Conservation (phyloP, 2,888 invertebrate species). For the Cosmia pyralina region DNA sequence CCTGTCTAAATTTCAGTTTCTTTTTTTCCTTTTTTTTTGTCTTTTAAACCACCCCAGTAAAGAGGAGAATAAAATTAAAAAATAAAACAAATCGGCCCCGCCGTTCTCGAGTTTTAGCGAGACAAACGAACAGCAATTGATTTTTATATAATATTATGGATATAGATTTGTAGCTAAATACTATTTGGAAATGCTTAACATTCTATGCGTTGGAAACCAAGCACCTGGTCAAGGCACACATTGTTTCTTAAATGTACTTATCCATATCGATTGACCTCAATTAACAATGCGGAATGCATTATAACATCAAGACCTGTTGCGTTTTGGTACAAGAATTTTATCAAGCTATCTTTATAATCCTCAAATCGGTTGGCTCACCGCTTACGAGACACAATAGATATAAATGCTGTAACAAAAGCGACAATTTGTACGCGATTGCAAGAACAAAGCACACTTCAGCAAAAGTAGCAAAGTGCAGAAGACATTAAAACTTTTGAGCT, state of each 20-base stretch:
- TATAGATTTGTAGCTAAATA: too few species aligned
- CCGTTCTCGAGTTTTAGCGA: too few species aligned
- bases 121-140: too few species aligned
- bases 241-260: constrained; percentile 11
- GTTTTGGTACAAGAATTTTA: constrained; percentile 51
- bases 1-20: too few species aligned
- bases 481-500: constrained; percentile 15
- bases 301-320: constrained; percentile 25
- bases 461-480: constrained; percentile 29
- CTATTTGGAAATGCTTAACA: not conserved
- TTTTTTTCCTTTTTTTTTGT: too few species aligned
- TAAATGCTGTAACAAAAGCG: constrained; percentile 31
- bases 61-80: too few species aligned
- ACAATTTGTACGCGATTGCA: constrained; percentile 30
- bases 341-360: constrained; percentile 54
- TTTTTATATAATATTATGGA: too few species aligned
- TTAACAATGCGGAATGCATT: constrained; percentile 23
- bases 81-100: too few species aligned
- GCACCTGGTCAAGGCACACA: not conserved
- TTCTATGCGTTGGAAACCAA: not conserved
- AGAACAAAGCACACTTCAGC: constrained; percentile 34
- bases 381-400: constrained; percentile 29
- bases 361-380: constrained; percentile 38
- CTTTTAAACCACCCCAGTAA: too few species aligned
- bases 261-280: constrained; percentile 30